Conservation (phyloP, 1,140 invertebrate species). For the Saccostrea cuccullata region DNA sequence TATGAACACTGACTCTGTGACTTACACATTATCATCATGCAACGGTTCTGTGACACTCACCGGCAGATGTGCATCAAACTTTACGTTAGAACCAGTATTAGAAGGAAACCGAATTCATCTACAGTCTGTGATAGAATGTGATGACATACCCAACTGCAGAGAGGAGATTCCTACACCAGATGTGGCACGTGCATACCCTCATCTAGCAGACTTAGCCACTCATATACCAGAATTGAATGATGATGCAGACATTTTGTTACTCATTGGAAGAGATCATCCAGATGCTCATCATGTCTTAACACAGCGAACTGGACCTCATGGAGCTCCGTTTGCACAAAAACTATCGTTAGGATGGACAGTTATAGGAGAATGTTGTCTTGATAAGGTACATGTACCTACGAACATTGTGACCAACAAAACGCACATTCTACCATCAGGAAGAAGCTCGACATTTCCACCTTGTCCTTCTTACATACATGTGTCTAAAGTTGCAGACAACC, state of each 20-base stretch:
- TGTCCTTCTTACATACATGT: not conserved
- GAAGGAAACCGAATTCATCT: too few species aligned
- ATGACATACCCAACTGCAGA: too few species aligned
- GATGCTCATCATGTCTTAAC: slow-evolving; percentile 49
- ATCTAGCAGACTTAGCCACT: slow-evolving; percentile 43
- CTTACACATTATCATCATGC: slow-evolving; percentile 15
- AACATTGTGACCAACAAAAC: not conserved
- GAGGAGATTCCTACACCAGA: too few species aligned
- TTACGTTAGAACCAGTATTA: too few species aligned
- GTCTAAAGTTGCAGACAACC: not conserved
- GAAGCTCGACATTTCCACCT: not conserved
- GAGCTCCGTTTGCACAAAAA: slow-evolving; percentile 49
- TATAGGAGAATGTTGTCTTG: slow-evolving; percentile 53
- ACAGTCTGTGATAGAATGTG: too few species aligned
- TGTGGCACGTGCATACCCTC: too few species aligned
- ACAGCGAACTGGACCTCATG: slow-evolving; percentile 40
- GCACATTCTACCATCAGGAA: not conserved
- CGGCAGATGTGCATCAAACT: too few species aligned
- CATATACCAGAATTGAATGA: slow-evolving; percentile 41
- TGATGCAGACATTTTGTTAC: slow-evolving; percentile 36
- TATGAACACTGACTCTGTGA: not conserved
- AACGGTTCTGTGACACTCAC: not conserved
- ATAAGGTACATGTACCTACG: not conserved
- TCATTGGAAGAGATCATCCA: slow-evolving; percentile 47
- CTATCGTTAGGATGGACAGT: slow-evolving; percentile 54